Percentiles rank a stretch among this genome's conserved stretches.
Conservation (phyloP, 2,113 vertebrate species). For the Varanus salvator region DNA sequence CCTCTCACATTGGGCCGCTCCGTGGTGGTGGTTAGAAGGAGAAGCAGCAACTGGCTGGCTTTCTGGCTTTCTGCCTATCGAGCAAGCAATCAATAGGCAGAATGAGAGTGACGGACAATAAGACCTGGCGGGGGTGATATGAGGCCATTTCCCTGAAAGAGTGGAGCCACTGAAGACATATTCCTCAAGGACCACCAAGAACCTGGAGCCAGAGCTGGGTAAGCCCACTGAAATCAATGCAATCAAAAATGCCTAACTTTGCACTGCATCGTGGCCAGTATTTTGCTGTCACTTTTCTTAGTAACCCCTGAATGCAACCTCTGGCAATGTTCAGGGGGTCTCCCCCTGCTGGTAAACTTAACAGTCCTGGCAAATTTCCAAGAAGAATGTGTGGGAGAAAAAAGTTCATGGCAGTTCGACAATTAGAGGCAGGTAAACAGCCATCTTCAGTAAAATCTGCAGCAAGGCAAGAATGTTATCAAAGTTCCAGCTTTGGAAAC, state of each 20-base stretch:
- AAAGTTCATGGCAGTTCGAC: slow-evolving; percentile 2
- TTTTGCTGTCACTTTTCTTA: not conserved
- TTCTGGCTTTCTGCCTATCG: too few species aligned
- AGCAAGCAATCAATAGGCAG: too few species aligned
- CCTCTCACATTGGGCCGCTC: too few species aligned
- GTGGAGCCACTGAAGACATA: too few species aligned
- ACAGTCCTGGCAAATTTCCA: not conserved
- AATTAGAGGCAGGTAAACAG: slow-evolving; percentile 16
- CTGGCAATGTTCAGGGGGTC: not conserved
- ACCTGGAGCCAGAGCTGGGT: not conserved
- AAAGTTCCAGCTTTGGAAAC: slow-evolving; percentile 45
- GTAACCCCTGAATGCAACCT: not conserved
- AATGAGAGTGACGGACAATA: too few species aligned
- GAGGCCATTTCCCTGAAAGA: too few species aligned
- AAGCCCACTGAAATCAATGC: not conserved
- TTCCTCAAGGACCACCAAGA: not conserved
- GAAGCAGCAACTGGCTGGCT: too few species aligned
- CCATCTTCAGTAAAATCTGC: slow-evolving; percentile 27
- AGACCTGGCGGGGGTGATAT: too few species aligned
- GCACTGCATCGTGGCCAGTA: not conserved
- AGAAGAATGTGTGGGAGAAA: not conserved
- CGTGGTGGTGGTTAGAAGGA: not conserved
- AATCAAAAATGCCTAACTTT: accelerated
- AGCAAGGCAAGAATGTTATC: slow-evolving; percentile 40
- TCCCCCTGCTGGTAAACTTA: not conserved